These are phyloP conservation scores for Sylvilagus bachmani DNA, from an alignment of 2,113 vertebrate genomes.

Conservation along the genomic window DNA sequence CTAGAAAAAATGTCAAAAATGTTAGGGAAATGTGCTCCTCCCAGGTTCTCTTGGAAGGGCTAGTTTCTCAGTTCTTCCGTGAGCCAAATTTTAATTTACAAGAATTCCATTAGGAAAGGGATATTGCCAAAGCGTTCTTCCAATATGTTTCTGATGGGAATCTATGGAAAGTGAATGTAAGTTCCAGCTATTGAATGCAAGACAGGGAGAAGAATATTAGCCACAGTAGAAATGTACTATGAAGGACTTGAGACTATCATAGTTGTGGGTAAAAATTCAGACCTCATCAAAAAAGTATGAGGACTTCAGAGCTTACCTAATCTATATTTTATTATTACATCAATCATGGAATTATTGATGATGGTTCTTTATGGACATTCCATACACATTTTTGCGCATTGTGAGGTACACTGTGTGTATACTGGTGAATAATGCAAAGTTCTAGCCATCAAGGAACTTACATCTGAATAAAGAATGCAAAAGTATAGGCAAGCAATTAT, in stretches of 20 bases:
- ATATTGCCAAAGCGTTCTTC: slow-evolving; percentile 57
- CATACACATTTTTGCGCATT: neutral
- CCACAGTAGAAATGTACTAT: neutral
- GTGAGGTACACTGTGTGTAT: neutral
- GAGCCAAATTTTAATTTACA: slow-evolving; percentile 71
- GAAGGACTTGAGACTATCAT: neutral
- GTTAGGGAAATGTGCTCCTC: slow-evolving; percentile 75
- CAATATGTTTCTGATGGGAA: slow-evolving; percentile 56
- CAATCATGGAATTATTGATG: neutral
- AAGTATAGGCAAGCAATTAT: neutral
- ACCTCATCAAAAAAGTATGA: neutral
- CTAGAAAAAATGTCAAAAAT: slow-evolving; percentile 77
- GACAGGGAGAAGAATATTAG: neutral
- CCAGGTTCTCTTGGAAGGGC: slow-evolving; percentile 46
- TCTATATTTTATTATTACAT: neutral
- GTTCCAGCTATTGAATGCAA: neutral
- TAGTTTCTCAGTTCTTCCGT: slow-evolving; percentile 55
- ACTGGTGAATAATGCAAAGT: neutral
- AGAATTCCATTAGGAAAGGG: slow-evolving; percentile 66
- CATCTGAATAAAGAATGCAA: neutral
- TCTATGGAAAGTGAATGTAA: slow-evolving; percentile 49
- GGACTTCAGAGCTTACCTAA: neutral
- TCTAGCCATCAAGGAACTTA: neutral
- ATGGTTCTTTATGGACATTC: neutral
- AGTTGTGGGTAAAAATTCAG: neutral